These are phyloP conservation scores for Cyclina sinensis DNA, from an alignment of 1,140 invertebrate genomes.

Conservation along the genomic window DNA sequence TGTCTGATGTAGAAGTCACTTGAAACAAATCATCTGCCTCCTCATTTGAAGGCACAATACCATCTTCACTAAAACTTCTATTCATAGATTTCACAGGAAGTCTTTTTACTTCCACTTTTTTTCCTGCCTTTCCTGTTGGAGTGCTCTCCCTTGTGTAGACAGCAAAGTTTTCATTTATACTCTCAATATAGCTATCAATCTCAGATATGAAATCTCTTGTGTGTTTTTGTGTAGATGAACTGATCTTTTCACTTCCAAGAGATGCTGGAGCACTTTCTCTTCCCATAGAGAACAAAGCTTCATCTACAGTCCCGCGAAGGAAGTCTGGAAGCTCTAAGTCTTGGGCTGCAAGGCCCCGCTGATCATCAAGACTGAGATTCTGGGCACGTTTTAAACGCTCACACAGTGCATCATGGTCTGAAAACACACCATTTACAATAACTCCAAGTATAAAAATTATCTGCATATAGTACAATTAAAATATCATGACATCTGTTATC, in stretches of 20 bases:
- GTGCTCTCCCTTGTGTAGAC: conserved; percentile 65
- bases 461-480: no score
- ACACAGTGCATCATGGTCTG: conserved; percentile 83
- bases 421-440: not conserved
- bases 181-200: conserved; percentile 60
- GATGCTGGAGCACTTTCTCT: conserved; percentile 26
- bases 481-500: no score
- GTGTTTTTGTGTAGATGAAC: not conserved
- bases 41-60: conserved; percentile 68
- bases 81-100: conserved; percentile 44
- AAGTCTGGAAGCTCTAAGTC: conserved; percentile 55
- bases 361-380: conserved; percentile 92
- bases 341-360: conserved; percentile 89
- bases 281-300: not conserved
- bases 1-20: not conserved
- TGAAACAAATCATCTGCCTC: conserved; percentile 70
- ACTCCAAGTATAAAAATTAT: no score
- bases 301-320: conserved; percentile 13
- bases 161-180: conserved; percentile 65
- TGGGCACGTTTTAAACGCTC: conserved; percentile 93
- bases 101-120: not conserved
- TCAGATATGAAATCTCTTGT: conserved; percentile 39
- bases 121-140: not conserved
- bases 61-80: conserved; percentile 73
- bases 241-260: not conserved